Conservation (phyloP, 2,888 invertebrate species). For the Ligdia adustata region DNA sequence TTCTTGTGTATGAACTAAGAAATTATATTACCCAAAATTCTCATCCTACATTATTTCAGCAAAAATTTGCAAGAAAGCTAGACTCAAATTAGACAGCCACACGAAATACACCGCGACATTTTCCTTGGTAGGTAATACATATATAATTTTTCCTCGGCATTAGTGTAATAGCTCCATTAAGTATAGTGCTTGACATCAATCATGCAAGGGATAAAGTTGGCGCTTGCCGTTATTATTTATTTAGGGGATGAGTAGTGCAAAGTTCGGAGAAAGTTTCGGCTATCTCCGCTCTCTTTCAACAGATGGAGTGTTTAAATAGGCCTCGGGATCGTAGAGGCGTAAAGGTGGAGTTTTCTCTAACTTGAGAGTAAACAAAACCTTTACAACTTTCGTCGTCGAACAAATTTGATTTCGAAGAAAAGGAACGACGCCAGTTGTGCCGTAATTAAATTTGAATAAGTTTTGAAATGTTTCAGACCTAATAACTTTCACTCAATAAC, state of each 20-base stretch:
- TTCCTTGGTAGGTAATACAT: constrained; percentile 8
- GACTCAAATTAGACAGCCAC: neutral
- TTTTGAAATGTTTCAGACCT: too few relatives aligned
- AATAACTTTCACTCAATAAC: too few relatives aligned
- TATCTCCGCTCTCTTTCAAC: constrained; percentile 7
- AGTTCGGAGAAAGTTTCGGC: constrained; percentile 30
- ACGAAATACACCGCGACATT: constrained; percentile 3
- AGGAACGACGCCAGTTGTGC: too few relatives aligned
- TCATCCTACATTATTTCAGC: too few relatives aligned
- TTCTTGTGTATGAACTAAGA: too few relatives aligned
- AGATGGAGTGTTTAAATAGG: constrained; percentile 9
- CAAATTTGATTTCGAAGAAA: too few relatives aligned
- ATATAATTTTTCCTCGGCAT: constrained; percentile 27
- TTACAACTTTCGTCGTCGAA: too few relatives aligned
- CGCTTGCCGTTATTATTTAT: constrained; percentile 44
- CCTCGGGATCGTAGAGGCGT: neutral
- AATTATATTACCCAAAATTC: too few relatives aligned
- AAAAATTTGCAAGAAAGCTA: neutral
- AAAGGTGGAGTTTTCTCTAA: neutral
- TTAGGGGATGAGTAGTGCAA: constrained; percentile 35
- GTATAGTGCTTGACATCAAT: constrained; percentile 44
- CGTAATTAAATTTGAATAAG: too few relatives aligned
- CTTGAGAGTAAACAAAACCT: neutral
- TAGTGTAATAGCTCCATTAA: constrained; percentile 30
- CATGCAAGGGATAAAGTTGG: constrained; percentile 42